Evolutionary conservation across 2,888 invertebrate genomes (phyloP).

Genomic region (Alviniconcha strummeri): DNA sequence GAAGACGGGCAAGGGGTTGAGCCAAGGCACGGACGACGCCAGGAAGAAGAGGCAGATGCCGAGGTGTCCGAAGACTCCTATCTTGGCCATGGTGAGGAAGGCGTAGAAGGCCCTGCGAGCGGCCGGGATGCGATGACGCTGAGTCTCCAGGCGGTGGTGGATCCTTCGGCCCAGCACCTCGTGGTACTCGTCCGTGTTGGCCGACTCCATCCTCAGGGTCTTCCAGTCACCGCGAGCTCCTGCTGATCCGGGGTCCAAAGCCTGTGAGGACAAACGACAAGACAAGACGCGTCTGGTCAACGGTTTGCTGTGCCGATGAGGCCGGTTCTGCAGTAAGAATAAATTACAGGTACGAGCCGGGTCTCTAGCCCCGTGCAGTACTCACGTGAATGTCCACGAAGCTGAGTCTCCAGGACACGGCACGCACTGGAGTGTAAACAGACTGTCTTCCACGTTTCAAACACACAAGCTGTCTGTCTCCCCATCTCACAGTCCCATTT

Average conservation of each 20-base stretch:
- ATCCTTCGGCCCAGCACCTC: constrained; percentile 48
- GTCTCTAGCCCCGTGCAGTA: too few species aligned
- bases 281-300: too few species aligned
- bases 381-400: too few species aligned
- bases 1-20: constrained; percentile 39
- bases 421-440: too few species aligned
- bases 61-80: constrained; percentile 40
- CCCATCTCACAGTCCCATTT: too few species aligned
- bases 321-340: too few species aligned
- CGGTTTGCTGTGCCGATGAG: too few species aligned
- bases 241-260: constrained; percentile 35
- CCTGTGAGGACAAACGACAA: not conserved
- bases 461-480: too few species aligned
- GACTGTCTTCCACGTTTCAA: too few species aligned
- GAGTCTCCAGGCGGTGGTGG: constrained; percentile 38
- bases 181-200: constrained; percentile 47
- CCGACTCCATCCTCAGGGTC: constrained; percentile 37
- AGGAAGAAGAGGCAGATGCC: constrained; percentile 40
- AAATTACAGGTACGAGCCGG: too few species aligned
- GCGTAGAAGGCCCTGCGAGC: constrained; percentile 19
- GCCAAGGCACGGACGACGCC: constrained; percentile 20
- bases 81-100: constrained; percentile 39
- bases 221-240: constrained; percentile 35
- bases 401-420: too few species aligned
- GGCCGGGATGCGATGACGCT: constrained; percentile 24